Conservation (phyloP, 2,888 invertebrate genomes). For the Stenotaenia linearis region DNA sequence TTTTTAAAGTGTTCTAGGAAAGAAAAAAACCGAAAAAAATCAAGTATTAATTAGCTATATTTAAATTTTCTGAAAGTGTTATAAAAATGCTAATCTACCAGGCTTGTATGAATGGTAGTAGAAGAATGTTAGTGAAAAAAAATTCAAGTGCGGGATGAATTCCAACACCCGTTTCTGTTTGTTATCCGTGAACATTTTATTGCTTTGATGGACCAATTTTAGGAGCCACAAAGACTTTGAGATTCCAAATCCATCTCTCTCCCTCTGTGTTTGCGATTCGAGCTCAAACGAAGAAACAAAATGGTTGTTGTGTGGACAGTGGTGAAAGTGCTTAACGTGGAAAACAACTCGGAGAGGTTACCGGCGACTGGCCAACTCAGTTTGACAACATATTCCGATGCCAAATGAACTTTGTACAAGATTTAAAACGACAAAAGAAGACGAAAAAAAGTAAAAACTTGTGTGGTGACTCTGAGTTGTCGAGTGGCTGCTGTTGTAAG, state of each 20-base stretch:
- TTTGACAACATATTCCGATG: neutral
- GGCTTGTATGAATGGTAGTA: slow-evolving; percentile 11
- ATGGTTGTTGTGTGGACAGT: slow-evolving; percentile 7
- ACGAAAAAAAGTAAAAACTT: neutral
- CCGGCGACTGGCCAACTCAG: slow-evolving; percentile 1
- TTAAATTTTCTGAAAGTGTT: slow-evolving; percentile 15
- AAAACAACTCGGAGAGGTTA: neutral
- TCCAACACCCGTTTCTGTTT: slow-evolving; percentile 10
- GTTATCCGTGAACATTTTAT: slow-evolving; percentile 6
- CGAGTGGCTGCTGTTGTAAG: neutral
- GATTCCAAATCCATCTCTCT: slow-evolving; percentile 27
- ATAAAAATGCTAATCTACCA: slow-evolving; percentile 19
- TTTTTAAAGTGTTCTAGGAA: neutral
- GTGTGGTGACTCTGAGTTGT: neutral
- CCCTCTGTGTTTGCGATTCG: neutral
- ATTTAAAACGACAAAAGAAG: neutral
- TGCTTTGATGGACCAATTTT: slow-evolving; percentile 29
- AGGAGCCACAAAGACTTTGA: slow-evolving; percentile 30
- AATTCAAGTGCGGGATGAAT: neutral
- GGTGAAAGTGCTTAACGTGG: neutral
- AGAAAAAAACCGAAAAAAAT: neutral
- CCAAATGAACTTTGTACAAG: slow-evolving; percentile 8
- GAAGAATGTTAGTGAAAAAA: neutral
- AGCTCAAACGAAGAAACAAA: slow-evolving; percentile 12
- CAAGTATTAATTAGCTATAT: slow-evolving; percentile 3